Conservation (phyloP, 2,113 vertebrate species). For the Aviceda subcristata region DNA sequence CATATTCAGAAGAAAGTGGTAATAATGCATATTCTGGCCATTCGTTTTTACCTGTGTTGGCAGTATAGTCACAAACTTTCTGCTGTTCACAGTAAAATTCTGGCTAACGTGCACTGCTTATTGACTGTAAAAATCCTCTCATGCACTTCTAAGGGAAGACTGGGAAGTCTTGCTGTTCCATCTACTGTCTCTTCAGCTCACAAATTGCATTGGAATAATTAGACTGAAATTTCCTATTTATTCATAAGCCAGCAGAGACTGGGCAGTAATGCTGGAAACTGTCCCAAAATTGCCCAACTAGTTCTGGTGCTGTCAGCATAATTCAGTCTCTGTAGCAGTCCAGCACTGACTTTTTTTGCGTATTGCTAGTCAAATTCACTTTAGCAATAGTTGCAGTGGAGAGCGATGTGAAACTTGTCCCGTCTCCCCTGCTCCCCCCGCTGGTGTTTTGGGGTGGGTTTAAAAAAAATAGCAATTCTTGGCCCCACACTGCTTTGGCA, state of each 20-base stretch:
- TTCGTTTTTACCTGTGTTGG: not conserved
- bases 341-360: not conserved
- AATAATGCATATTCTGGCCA: not conserved
- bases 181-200: not conserved
- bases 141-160: not conserved
- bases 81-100: not conserved
- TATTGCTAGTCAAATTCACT: not conserved
- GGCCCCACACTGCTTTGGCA: not conserved
- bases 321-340: not conserved
- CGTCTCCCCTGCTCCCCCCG: no score
- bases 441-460: not conserved
- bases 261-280: not conserved
- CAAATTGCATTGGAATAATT: not conserved
- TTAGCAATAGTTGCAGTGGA: not conserved
- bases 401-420: not conserved
- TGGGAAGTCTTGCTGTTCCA: not conserved
- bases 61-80: not conserved
- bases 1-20: not conserved
- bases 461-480: not conserved
- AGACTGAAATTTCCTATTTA: not conserved
- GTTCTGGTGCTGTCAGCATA: not conserved
- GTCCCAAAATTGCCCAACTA: not conserved
- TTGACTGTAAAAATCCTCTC: not conserved
- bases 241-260: not conserved
- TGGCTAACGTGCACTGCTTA: not conserved